A percentile compares a stretch with the other conserved stretches of the same genome.
These are phyloP conservation scores for Drosophila neonasuta DNA, from an alignment of 2,888 invertebrate species.

Conservation along the genomic window DNA sequence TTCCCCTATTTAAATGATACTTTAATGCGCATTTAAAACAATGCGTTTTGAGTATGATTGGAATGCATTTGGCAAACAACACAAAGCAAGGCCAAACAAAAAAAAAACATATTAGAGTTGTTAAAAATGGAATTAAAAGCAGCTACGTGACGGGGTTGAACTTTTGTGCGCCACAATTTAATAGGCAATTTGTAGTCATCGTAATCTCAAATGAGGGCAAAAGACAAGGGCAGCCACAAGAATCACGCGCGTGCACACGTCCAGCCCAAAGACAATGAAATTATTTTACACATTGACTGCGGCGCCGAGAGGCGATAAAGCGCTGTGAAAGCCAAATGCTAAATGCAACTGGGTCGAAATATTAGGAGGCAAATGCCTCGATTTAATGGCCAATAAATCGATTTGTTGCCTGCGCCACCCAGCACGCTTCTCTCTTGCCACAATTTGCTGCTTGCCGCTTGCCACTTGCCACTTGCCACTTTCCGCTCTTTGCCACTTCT, in stretches of 20 bases:
- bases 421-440: background rate
- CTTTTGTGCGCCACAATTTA: conserved; percentile 44
- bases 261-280: conserved; percentile 57
- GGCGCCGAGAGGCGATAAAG: conserved; percentile 25
- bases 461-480: background rate
- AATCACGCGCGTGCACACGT: conserved; percentile 45
- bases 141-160: conserved; percentile 47
- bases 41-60: conserved; percentile 44
- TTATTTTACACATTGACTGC: conserved; percentile 60
- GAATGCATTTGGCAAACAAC: conserved; percentile 40
- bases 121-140: conserved; percentile 55
- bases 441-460: background rate
- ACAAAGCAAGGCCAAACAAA: background rate
- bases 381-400: conserved; percentile 76
- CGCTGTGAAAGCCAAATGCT: conserved; percentile 42
- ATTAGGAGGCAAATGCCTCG: conserved; percentile 61
- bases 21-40: conserved; percentile 44
- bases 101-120: conserved; percentile 29
- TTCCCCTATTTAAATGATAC: conserved; percentile 18
- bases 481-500: background rate
- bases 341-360: conserved; percentile 69
- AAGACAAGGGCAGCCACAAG: conserved; percentile 26
- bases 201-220: conserved; percentile 49
- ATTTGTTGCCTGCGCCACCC: conserved; percentile 49
- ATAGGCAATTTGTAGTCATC: conserved; percentile 64